A percentile compares a stretch with the other conserved stretches of the same genome.
Evolutionary conservation across 37 sponge, comb jelly and placozoan genomes (phyloP).

Genomic region (Ephydatia muelleri): DNA sequence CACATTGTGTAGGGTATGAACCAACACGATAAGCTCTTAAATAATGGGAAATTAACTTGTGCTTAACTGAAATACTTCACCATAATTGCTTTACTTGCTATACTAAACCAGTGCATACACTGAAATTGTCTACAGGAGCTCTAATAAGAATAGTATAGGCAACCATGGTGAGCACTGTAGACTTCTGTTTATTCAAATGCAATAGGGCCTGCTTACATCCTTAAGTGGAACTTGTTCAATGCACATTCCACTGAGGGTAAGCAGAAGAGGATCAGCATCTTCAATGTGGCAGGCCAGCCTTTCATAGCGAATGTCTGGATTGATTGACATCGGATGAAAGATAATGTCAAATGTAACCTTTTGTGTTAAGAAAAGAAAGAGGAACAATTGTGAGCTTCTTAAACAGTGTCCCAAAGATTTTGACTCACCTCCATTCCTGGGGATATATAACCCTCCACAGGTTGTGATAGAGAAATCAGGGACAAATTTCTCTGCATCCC

Average conservation of each 20-base stretch:
- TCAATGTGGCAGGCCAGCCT: slow-evolving; percentile 57
- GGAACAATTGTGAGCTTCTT: not conserved
- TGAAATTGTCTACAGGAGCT: too few species aligned
- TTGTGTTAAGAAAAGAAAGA: not conserved
- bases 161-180: too few species aligned
- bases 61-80: too few species aligned
- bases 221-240: slow-evolving; percentile 77
- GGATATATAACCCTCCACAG: slow-evolving; percentile 89
- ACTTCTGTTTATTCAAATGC: too few species aligned
- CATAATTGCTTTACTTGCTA: too few species aligned
- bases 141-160: too few species aligned
- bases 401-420: not conserved
- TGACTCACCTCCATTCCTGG: slow-evolving; percentile 89
- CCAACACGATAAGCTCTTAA: not conserved
- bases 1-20: not conserved
- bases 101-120: too few species aligned
- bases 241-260: slow-evolving; percentile 93
- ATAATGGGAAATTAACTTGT: too few species aligned
- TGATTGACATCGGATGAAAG: slow-evolving; percentile 77
- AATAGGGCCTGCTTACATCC: slow-evolving; percentile 80
- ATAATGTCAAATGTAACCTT: slow-evolving; percentile 78
- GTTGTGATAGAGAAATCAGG: slow-evolving; percentile 93
- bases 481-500: slow-evolving; percentile 76
- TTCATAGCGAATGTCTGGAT: slow-evolving; percentile 86
- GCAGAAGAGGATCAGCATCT: slow-evolving; percentile 52